Percentiles rank a stretch among this genome's conserved stretches.
phyloP scores from a whole-genome alignment of 1,140 invertebrate genomes.

The Dreissena polymorpha region DNA sequence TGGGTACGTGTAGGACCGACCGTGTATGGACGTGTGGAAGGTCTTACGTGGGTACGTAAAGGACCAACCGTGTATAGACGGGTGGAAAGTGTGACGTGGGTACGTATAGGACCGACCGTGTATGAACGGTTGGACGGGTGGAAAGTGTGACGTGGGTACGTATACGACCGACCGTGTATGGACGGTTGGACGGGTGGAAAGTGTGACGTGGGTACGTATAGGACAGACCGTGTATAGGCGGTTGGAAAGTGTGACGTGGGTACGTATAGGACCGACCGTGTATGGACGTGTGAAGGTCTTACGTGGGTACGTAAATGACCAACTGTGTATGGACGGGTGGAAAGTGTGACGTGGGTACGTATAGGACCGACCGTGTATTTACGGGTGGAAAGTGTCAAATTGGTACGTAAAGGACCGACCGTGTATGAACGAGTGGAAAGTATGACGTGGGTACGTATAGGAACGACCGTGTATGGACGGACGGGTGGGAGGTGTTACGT shows the following conservation, averaged over 20 bases:
- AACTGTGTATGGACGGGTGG: conserved; percentile 30
- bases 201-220: conserved; percentile 39
- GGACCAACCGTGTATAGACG: conserved; percentile 30
- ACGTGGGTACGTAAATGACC: conserved; percentile 18
- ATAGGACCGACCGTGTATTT: too few species aligned
- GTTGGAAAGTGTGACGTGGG: conserved; percentile 27
- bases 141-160: conserved; percentile 34
- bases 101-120: conserved; percentile 18
- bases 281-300: conserved; percentile 20
- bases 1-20: neutral
- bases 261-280: conserved; percentile 17
- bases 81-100: conserved; percentile 38
- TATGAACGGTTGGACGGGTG: conserved; percentile 26
- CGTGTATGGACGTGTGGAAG: conserved; percentile 45
- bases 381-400: too few species aligned
- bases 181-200: conserved; percentile 39
- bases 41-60: conserved; percentile 32
- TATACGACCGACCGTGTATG: conserved; percentile 30
- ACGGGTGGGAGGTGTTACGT: too few species aligned
- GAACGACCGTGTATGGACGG: too few species aligned
- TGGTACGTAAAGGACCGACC: too few species aligned
- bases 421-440: conserved; percentile 24
- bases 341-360: conserved; percentile 33
- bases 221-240: too few species aligned
- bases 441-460: conserved; percentile 37